phyloP scores from a whole-genome alignment of 1,140 invertebrate genomes.

The Aphelenchoides besseyi region DNA sequence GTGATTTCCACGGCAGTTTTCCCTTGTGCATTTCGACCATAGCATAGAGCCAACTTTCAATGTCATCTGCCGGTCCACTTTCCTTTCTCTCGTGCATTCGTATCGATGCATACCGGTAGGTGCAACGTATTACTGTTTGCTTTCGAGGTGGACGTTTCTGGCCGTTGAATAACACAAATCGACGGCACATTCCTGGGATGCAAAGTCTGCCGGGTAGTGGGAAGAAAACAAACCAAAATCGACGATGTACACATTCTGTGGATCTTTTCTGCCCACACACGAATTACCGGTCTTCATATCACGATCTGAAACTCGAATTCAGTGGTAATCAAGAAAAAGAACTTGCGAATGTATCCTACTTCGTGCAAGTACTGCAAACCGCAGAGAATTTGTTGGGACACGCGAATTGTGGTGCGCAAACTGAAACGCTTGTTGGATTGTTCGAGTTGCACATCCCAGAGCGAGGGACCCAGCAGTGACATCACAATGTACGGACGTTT shows the following conservation, averaged over 20 bases:
- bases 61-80: not conserved
- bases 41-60: slow-evolving; percentile 2
- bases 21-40: slow-evolving; percentile 11
- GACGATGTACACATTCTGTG: slow-evolving; percentile 14
- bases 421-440: not conserved
- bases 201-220: not conserved
- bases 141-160: not conserved
- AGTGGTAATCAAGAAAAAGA: not conserved
- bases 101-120: slow-evolving; percentile 12
- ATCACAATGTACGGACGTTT: slow-evolving; percentile 14
- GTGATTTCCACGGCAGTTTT: not conserved
- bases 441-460: not conserved
- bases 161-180: not conserved
- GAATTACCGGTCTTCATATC: slow-evolving; percentile 16
- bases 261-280: slow-evolving; percentile 19
- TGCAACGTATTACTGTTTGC: slow-evolving; percentile 7
- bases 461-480: not conserved
- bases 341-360: slow-evolving; percentile 3
- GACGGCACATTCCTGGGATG: slow-evolving; percentile 19
- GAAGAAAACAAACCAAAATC: slow-evolving; percentile 14
- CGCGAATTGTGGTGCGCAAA: slow-evolving; percentile 13
- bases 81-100: slow-evolving; percentile 1
- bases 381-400: slow-evolving; percentile 12
- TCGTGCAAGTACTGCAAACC: slow-evolving; percentile 4
- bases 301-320: not conserved